Evolutionary conservation across 2,797 vertebrate genomes (phyloP).

Genomic region (Sebastes paucispinis): DNA sequence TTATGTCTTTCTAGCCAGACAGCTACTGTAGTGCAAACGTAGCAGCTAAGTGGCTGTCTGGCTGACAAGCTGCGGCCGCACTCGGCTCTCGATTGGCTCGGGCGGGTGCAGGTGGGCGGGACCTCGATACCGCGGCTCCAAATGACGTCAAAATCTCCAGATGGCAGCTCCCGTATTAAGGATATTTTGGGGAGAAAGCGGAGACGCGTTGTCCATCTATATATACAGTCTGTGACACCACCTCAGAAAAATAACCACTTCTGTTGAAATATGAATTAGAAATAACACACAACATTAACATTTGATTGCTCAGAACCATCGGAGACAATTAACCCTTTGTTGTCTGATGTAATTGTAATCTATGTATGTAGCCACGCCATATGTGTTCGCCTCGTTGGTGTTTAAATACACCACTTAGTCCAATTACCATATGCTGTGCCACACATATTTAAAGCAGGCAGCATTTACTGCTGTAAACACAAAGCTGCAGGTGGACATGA

Average conservation of each 20-base stretch:
- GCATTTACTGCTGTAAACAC: not conserved
- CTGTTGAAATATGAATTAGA: slow-evolving; percentile 16
- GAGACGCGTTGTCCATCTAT: no score
- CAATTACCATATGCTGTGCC: not conserved
- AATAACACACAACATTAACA: slow-evolving; percentile 29
- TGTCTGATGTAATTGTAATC: slow-evolving; percentile 6
- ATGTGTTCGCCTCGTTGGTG: not conserved
- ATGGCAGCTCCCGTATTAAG: no score
- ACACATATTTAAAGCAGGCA: slow-evolving; percentile 14
- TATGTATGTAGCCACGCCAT: not conserved
- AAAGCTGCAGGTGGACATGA: slow-evolving; percentile 5
- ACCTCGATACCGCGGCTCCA: no score
- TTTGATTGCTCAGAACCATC: slow-evolving; percentile 9
- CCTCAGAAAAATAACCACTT: slow-evolving; percentile 18
- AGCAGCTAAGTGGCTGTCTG: no score
- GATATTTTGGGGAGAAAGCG: no score
- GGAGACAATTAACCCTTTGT: slow-evolving; percentile 32
- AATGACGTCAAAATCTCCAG: no score
- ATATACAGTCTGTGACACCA: not conserved
- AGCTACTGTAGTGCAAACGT: no score
- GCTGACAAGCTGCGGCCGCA: no score
- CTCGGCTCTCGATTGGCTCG: no score
- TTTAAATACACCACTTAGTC: slow-evolving; percentile 2
- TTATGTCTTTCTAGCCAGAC: no score
- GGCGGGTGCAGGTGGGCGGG: no score